Evolutionary conservation across 2,888 invertebrate species (phyloP), one percentile per base, ranked within the genome.

Genomic region (Hyppa rectilinea): DNA sequence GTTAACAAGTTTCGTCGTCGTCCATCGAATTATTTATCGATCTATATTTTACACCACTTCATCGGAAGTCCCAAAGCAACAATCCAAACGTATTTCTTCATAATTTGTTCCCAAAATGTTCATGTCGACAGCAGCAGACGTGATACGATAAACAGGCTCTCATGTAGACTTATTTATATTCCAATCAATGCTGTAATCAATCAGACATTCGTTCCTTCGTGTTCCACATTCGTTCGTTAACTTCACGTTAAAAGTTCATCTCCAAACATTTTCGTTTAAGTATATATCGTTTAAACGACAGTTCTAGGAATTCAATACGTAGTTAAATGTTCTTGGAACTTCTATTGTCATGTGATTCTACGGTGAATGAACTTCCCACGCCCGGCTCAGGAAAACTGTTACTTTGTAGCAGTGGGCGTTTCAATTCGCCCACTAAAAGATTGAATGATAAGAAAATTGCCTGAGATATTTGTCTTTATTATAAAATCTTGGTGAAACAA

Each of bases 181-280:
- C 72, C 71, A 75, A 74, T 82, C 81, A 69, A 78, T 69, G 47
- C 60, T 71, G 74, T 74, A 76, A 80, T 82, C 84, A 84, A 80
- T 82, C 75, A 81, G 71, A 65, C 47, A 55, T 67, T 74, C 66
- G 43, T 40, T 56, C 75, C 36, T 52, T 72, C 64, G 58, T 50
- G 71, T 67, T 76, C 45, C 20, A 64, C 53, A 71, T 81, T 43
- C 75, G 75, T 82, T 76, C 76, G 61, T 75, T 76, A 81, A 78
- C 71, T 78, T 75, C 56, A 10, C 61, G 66, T 80, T 84, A 74
- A 73, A 71, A 82, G 58, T 83, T 80, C 75, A 84, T 72, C 58
- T 56, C 34, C 47, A 63, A 65, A n/a, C 40, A 38, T 65, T 76
- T 75, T 53, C 40, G n/a, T 40, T 38, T 49, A 50, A 34, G 53